A percentile compares a stretch with the other conserved stretches of the same genome.
Evolutionary conservation across 2,797 vertebrate species (phyloP).

Genomic region (Spinus olivaceus): DNA sequence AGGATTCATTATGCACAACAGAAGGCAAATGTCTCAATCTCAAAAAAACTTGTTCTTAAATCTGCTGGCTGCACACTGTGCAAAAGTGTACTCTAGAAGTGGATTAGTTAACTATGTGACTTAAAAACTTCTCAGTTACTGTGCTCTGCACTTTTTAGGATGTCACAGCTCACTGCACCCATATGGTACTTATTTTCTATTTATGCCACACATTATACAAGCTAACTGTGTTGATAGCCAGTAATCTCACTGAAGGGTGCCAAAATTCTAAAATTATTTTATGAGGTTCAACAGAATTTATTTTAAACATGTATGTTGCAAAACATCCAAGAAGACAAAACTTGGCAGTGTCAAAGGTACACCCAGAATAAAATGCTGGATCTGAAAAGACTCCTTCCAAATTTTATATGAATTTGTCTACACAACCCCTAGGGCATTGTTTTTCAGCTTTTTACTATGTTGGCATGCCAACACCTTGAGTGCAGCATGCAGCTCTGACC

Average conservation of each 20-base stretch:
- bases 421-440: background rate
- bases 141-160: constrained; percentile 13
- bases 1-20: constrained; percentile 8
- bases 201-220: constrained; percentile 9
- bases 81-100: background rate
- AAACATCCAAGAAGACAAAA: background rate
- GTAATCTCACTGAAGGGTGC: background rate
- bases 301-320: background rate
- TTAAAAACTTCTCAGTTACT: constrained; percentile 26
- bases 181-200: constrained; percentile 38
- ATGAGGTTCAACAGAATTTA: background rate
- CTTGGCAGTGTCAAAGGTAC: background rate
- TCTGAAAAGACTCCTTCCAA: background rate
- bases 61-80: constrained; percentile 4
- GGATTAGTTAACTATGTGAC: background rate
- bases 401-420: background rate
- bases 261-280: constrained; percentile 24
- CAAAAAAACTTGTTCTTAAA: constrained; percentile 2
- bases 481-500: background rate
- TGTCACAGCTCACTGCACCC: constrained; percentile 15
- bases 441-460: background rate
- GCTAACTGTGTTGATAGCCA: constrained; percentile 1
- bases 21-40: constrained; percentile 31
- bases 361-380: background rate
- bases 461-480: background rate